A percentile compares a stretch with the other conserved stretches of the same genome.
phyloP scores from a whole-genome alignment of 2,113 vertebrate species.

The Ranitomeya imitator region DNA sequence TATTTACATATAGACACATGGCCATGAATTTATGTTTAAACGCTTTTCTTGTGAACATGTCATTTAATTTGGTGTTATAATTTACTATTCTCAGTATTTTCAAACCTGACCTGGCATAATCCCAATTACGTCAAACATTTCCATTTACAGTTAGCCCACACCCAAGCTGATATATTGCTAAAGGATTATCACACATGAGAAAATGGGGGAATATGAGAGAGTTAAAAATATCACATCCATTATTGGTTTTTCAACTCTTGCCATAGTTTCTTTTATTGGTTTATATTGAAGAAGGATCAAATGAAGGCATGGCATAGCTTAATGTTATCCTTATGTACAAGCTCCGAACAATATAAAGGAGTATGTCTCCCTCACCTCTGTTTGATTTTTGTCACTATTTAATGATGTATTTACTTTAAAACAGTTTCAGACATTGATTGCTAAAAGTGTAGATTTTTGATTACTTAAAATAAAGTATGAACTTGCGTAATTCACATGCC shows the following conservation, averaged over 20 bases:
- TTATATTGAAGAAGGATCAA: constrained; percentile 3
- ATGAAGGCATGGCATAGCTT: neutral
- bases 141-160: constrained; percentile 19
- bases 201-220: constrained; percentile 8
- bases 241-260: constrained; percentile 8
- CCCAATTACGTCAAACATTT: constrained; percentile 7
- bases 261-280: constrained; percentile 2
- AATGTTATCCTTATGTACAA: neutral
- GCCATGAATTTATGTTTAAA: neutral
- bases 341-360: neutral
- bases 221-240: constrained; percentile 19
- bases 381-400: neutral
- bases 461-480: neutral
- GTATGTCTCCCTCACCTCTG: neutral
- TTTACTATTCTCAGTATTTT: constrained; percentile 11
- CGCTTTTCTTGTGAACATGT: constrained; percentile 3
- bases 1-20: neutral
- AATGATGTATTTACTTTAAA: neutral
- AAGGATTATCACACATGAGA: constrained; percentile 18
- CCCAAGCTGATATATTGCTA: constrained; percentile 17
- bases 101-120: constrained; percentile 12
- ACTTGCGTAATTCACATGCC: neutral
- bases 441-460: neutral
- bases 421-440: neutral
- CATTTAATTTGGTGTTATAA: constrained; percentile 24